phyloP scores from a whole-genome alignment of 1,140 invertebrate species.

The Matsumurasca onukii region DNA sequence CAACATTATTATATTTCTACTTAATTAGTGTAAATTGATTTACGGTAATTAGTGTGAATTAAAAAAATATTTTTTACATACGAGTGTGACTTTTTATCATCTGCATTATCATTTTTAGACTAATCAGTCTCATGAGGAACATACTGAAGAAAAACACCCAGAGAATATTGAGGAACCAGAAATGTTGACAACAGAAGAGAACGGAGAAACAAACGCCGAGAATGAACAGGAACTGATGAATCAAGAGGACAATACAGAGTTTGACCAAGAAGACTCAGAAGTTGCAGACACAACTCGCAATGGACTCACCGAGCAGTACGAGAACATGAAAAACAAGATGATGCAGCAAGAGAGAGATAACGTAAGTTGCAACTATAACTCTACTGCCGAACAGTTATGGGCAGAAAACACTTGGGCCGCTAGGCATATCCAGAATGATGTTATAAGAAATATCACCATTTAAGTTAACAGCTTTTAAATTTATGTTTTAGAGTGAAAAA shows the following conservation, averaged over 20 bases:
- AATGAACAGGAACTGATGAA: neutral
- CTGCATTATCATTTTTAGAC: too few species aligned
- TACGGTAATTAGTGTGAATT: too few species aligned
- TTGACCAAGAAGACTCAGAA: constrained; percentile 5
- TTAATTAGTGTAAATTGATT: too few species aligned
- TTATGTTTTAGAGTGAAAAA: too few species aligned
- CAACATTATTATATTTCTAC: too few species aligned
- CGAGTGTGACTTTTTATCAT: too few species aligned
- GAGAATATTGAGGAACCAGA: neutral
- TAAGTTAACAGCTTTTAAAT: too few species aligned
- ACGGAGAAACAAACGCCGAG: neutral
- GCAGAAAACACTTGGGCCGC: too few species aligned
- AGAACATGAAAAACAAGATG: constrained; percentile 11
- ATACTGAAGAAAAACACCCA: constrained; percentile 13
- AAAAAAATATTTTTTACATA: too few species aligned
- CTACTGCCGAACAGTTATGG: too few species aligned
- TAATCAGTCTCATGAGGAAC: neutral
- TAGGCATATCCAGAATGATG: too few species aligned
- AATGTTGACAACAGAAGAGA: neutral
- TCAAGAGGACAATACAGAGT: constrained; percentile 3
- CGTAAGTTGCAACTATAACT: neutral
- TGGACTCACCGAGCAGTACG: neutral
- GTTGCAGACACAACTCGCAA: neutral
- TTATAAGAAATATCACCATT: too few species aligned
- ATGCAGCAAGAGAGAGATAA: neutral